phyloP scores from a whole-genome alignment of 2,888 invertebrate genomes.

The Aporophyla lueneburgensis region DNA sequence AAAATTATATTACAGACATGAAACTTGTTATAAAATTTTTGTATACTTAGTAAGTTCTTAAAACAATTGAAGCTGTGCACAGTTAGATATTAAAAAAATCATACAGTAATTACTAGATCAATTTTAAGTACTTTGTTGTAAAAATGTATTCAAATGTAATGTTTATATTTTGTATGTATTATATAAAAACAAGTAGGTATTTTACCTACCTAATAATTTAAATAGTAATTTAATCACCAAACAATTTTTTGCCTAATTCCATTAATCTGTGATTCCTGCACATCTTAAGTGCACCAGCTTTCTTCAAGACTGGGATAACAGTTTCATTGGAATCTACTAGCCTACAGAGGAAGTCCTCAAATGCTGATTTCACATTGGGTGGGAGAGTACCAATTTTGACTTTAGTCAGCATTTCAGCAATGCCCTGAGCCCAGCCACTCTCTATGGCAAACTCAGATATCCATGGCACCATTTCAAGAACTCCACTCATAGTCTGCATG shows the following conservation, averaged over 20 bases:
- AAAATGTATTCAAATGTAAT: constrained; percentile 64
- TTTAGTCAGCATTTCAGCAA: constrained; percentile 95
- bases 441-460: constrained; percentile 97
- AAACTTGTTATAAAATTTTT: constrained; percentile 64
- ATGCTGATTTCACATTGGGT: constrained; percentile 96
- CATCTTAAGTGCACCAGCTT: constrained; percentile 95
- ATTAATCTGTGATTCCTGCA: constrained; percentile 97
- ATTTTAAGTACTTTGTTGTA: constrained; percentile 69
- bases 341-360: constrained; percentile 96
- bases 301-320: constrained; percentile 94
- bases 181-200: constrained; percentile 70
- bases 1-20: constrained; percentile 44
- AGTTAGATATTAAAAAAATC: constrained; percentile 35
- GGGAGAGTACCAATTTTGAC: constrained; percentile 96
- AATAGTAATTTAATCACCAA: constrained; percentile 93
- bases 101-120: constrained; percentile 46
- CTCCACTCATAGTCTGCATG: constrained; percentile 97
- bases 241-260: constrained; percentile 96
- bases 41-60: constrained; percentile 67
- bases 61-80: constrained; percentile 33
- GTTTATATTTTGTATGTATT: constrained; percentile 51
- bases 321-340: constrained; percentile 95
- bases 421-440: constrained; percentile 98
- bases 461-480: constrained; percentile 96
- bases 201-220: constrained; percentile 65